Conservation (phyloP, 2,888 invertebrate species). For the Archips crataeganus region DNA sequence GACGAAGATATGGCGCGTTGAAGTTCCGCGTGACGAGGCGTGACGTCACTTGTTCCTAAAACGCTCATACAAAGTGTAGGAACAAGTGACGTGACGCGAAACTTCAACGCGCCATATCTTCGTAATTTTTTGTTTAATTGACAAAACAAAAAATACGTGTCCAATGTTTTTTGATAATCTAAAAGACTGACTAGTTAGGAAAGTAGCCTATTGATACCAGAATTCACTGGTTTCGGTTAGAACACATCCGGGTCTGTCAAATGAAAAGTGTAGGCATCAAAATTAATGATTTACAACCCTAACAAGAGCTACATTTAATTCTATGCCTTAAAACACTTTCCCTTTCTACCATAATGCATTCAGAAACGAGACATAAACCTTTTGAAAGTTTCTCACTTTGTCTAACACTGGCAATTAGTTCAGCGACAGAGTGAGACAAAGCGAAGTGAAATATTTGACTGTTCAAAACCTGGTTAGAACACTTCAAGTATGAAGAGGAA, state of each 20-base stretch:
- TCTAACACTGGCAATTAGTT: conserved; percentile 21
- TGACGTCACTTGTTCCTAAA: no score
- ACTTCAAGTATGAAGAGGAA: not conserved
- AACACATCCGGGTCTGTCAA: not conserved
- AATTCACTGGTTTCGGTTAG: not conserved
- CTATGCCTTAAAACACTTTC: conserved; percentile 36
- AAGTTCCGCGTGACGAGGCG: no score
- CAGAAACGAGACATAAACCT: conserved; percentile 23
- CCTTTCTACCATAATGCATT: conserved; percentile 32
- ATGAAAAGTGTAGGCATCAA: not conserved
- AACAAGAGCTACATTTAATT: not conserved
- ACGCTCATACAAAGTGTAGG: no score
- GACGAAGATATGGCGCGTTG: no score
- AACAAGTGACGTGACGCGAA: no score
- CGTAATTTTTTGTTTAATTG: no score
- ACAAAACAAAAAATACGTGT: no score
- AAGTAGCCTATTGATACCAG: no score
- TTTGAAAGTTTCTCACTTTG: conserved; percentile 28
- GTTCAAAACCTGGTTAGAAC: not conserved
- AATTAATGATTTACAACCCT: conserved; percentile 19
- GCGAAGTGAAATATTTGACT: conserved; percentile 16
- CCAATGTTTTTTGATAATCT: no score
- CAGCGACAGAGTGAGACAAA: conserved; percentile 16
- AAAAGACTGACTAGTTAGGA: no score
- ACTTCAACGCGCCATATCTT: no score